Evolutionary conservation across 2,888 invertebrate species (phyloP).

Genomic region (Cephonodes hylas): DNA sequence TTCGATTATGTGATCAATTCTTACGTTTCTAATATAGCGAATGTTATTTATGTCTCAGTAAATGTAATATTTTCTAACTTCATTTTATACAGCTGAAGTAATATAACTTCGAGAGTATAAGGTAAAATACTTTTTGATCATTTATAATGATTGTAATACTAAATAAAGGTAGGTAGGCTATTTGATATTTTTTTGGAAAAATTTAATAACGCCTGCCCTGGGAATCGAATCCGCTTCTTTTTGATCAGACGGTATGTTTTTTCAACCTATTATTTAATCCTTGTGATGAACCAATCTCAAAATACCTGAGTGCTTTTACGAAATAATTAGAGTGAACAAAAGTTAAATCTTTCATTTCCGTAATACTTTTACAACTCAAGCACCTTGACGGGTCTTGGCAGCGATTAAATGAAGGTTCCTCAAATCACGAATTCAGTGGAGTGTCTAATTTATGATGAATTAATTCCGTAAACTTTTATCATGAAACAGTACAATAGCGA

Average conservation of each 20-base stretch:
- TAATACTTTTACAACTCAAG: not conserved
- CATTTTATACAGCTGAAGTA: not conserved
- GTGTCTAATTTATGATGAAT: slow-evolving; percentile 35
- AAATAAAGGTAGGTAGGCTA: no score
- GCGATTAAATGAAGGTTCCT: not conserved
- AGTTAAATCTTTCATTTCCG: not conserved
- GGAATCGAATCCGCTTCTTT: no score
- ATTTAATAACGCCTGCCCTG: no score
- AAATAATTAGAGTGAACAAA: no score
- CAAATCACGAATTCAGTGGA: not conserved
- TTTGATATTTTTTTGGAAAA: no score
- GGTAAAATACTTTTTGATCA: not conserved
- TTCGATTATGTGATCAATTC: not conserved
- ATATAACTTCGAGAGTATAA: no score
- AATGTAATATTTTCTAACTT: not conserved
- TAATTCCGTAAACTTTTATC: slow-evolving; percentile 37
- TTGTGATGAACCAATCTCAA: no score
- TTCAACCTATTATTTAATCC: no score
- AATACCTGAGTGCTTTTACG: no score
- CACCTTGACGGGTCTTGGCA: not conserved
- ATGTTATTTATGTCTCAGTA: not conserved
- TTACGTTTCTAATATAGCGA: not conserved
- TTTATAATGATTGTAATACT: no score
- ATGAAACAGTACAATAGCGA: slow-evolving; percentile 31
- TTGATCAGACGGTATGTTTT: no score